Conservation (phyloP, 2,113 vertebrate species). For the Azemiops feae region DNA sequence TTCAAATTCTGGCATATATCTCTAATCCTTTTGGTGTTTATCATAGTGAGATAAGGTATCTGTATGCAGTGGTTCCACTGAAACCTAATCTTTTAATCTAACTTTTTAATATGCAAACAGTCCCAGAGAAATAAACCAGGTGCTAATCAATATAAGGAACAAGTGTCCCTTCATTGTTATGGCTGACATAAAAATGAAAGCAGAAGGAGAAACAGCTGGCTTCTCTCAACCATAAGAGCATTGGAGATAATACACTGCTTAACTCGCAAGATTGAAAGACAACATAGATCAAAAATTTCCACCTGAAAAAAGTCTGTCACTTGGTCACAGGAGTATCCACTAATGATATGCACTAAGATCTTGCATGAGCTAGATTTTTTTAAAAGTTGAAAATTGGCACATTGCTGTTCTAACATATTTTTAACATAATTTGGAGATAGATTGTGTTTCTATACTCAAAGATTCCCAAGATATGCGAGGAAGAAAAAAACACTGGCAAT, state of each 20-base stretch:
- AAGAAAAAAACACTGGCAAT: background rate
- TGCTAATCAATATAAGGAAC: background rate
- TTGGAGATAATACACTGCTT: background rate
- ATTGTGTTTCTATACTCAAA: background rate
- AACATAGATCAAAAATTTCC: background rate
- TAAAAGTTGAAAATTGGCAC: background rate
- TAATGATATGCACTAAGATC: background rate
- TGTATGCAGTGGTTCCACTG: background rate
- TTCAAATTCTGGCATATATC: background rate
- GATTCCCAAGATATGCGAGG: background rate
- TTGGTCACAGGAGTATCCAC: background rate
- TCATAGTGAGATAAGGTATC: too few species aligned
- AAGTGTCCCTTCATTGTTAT: background rate
- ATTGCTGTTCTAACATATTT: background rate
- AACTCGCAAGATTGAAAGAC: background rate
- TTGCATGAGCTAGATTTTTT: background rate
- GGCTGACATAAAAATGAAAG: constrained; percentile 1
- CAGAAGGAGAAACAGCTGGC: background rate
- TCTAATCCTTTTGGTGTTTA: too few species aligned
- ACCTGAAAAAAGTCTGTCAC: background rate
- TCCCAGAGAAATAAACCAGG: background rate
- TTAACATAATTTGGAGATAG: background rate
- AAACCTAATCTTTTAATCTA: background rate
- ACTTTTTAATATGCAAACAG: background rate
- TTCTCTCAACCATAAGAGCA: background rate